These are phyloP conservation scores for Leptodactylus fallax DNA, from an alignment of 2,797 vertebrate species.

Conservation along the genomic window DNA sequence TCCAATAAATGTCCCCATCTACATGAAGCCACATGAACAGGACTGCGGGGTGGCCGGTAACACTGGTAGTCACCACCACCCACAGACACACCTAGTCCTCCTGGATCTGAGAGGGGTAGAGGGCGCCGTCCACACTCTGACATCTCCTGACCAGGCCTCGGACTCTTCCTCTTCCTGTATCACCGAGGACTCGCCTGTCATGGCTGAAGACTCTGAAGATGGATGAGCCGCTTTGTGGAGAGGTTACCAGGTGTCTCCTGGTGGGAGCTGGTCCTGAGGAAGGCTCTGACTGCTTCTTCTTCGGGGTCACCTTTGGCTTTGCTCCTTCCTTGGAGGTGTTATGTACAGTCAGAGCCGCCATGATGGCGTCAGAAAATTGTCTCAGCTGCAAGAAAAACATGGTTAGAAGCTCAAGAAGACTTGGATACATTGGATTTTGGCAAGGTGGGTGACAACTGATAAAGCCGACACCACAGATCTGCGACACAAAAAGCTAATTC, in stretches of 20 bases:
- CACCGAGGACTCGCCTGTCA: too few relatives aligned
- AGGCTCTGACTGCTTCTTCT: background rate
- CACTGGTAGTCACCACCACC: background rate
- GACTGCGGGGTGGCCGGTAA: too few relatives aligned
- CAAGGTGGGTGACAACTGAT: background rate
- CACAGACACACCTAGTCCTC: background rate
- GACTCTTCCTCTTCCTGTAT: background rate
- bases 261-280: background rate
- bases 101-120: background rate
- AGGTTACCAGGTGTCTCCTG: background rate
- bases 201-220: background rate
- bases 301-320: background rate
- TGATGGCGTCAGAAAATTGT: too few relatives aligned
- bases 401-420: background rate
- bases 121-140: background rate
- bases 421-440: background rate
- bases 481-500: background rate
- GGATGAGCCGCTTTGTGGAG: too few relatives aligned
- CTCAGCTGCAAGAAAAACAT: background rate
- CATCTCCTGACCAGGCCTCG: too few relatives aligned
- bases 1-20: background rate
- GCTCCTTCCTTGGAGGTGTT: background rate
- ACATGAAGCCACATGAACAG: background rate
- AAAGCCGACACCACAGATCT: background rate
- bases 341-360: background rate